Evolutionary conservation across 1,140 invertebrate genomes (phyloP), one percentile per base, ranked within the genome.

Genomic region (Centruroides sculpturatus): DNA sequence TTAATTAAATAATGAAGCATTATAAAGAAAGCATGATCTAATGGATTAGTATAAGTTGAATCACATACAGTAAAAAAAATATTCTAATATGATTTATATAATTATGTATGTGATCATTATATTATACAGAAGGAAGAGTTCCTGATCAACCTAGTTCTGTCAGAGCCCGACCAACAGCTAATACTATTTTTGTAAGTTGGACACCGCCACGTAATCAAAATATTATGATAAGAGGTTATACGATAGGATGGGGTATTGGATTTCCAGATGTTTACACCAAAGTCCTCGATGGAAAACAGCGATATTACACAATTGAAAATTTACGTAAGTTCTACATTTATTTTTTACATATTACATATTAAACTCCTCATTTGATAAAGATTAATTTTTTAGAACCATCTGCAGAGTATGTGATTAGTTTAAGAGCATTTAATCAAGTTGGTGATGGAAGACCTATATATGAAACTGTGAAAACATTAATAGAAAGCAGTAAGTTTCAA

Each of bases 351-450:
- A 23, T 23, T 23, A 23, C 23, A 23, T 23, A 23, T 23, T 23
- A 23, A 23, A 23, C 23, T 23, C 23, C 23, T 23, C 23, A 23
- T 23, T 23, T 23, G 2, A 23, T 23, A 23, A 23, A 23, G 23
- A 13, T 8, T 8, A 57, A 35, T 13, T 46, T 35, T 55, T 9
- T 34, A 64, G 90, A 94, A 69, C 82, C 93, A 4, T 86, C 91
- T 67, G 85, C 88, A 0, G 92, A 98, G 69, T 99, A 99, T 76
- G 94, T 99, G 5, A 88, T 99, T 60, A 92, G 90, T 35, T 72
- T 99, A 36, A 80, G 89, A 66, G 95, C 94, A 4, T 86, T 83
- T 66, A 99, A 99, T 77, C 81, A 85, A 55, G 83, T 86, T 59
- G 96, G 95, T 0, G 84, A 91, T 68, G 94, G 96, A 1, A 83